Base-by-base conservation (phyloP, 2,888 invertebrate species). In the Hypomecis atomaria region DNA sequence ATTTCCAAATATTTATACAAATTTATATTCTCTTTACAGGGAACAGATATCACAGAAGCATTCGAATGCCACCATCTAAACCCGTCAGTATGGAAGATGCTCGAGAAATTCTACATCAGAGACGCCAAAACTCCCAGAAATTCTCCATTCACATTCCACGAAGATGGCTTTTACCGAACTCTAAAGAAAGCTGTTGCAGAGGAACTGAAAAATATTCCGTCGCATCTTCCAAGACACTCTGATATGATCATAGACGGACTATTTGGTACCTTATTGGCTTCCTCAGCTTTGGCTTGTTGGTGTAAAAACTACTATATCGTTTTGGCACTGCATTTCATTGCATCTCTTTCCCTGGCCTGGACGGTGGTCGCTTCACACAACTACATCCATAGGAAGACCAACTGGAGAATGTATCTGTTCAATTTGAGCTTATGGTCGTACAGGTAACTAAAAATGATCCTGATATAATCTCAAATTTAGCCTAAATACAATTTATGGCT, bases 1-100 rank as follows among this genome's bases (percentile, higher is more conserved):
- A 9, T 47, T 4, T 9, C 10, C 23, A 9, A 9, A 33, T 45
- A 47, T 33, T 47, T 36, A 43, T 3, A 45, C 3, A 38, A 47
- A 38, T 34, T 9, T 8, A 7, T 43, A n/a, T 55, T 36, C 36
- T 37, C 5, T 34, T 55, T 45, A 5, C 54, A 95, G 94, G 97
- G 96, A 0, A 95, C 95, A 0, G 97, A 97, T 75, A 96, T 97
- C 63, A 97, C 97, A 0, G 97, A 97, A 88, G 94, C 95, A 6
- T 97, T 96, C 76, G 96, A 96, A 90, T 85, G 93, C 0, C 96
- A 96, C 82, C 97, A 97, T 81, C 77, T 96, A 45, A 92, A 94
- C 5, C 85, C 87, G 1, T 85, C 87, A 0, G 94, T 95, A 0
- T 93, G 94, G 74, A 92, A 71, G 61, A 64, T 66, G 65, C 52